phyloP scores from a whole-genome alignment of 2,797 vertebrate species.

The Halcyon chelicuti region DNA sequence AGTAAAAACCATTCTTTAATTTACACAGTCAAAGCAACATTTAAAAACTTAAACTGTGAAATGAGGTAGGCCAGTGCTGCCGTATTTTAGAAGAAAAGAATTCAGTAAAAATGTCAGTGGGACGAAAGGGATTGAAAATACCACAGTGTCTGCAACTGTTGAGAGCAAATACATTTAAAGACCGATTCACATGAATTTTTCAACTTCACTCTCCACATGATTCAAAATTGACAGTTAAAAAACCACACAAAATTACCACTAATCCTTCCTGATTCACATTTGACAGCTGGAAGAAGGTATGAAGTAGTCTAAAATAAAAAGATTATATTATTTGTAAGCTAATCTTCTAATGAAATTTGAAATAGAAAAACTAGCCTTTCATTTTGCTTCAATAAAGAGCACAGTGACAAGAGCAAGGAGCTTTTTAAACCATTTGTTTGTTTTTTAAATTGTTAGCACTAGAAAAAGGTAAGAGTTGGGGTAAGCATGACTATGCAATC shows the following conservation, averaged over 20 bases:
- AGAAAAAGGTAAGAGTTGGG: not conserved
- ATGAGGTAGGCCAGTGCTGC: not conserved
- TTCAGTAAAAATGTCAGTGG: not conserved
- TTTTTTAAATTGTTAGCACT: not conserved
- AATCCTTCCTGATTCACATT: not conserved
- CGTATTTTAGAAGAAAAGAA: not conserved
- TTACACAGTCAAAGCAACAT: not conserved
- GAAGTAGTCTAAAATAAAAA: not conserved
- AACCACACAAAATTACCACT: not conserved
- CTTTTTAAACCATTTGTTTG: not conserved
- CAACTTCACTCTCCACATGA: not conserved
- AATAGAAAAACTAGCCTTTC: not conserved
- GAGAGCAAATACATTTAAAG: not conserved
- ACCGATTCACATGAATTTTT: not conserved
- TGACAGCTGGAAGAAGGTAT: not conserved
- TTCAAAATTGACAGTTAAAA: not conserved
- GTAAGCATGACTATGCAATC: not conserved
- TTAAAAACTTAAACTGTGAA: not conserved
- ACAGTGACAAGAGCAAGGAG: not conserved
- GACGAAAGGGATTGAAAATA: not conserved
- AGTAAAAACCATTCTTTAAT: constrained; percentile 2
- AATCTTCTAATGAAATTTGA: not conserved
- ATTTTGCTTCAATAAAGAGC: not conserved
- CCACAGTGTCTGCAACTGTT: not conserved
- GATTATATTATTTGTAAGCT: not conserved